Percentiles rank a stretch among this genome's conserved stretches.
These are phyloP conservation scores for Agrilus mali DNA, from an alignment of 2,888 invertebrate species.

Conservation along the genomic window DNA sequence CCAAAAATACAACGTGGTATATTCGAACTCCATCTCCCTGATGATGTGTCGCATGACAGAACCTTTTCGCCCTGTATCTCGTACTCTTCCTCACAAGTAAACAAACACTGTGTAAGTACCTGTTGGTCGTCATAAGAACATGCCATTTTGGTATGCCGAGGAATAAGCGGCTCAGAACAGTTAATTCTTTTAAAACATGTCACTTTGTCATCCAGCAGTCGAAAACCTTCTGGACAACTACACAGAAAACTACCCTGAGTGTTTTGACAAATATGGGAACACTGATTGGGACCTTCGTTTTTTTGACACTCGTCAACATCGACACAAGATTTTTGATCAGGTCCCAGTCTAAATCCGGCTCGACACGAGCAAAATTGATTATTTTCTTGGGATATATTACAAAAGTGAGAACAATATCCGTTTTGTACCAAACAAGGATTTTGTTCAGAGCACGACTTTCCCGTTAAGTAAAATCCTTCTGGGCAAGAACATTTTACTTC, in stretches of 20 bases:
- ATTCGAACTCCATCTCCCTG: slow-evolving; percentile 38
- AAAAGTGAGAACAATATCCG: slow-evolving; percentile 37
- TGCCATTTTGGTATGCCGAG: slow-evolving; percentile 30
- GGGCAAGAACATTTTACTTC: slow-evolving; percentile 15
- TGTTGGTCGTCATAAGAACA: slow-evolving; percentile 23
- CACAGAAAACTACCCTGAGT: slow-evolving; percentile 39
- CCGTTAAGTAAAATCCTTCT: slow-evolving; percentile 4
- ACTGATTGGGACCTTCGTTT: slow-evolving; percentile 40
- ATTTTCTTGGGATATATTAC: slow-evolving; percentile 24
- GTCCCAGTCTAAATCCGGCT: slow-evolving; percentile 33
- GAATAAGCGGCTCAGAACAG: slow-evolving; percentile 18
- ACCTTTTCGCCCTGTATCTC: slow-evolving; percentile 39
- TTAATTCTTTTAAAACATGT: slow-evolving; percentile 23
- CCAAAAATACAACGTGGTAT: slow-evolving; percentile 38
- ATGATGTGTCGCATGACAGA: slow-evolving; percentile 36
- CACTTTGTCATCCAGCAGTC: slow-evolving; percentile 23
- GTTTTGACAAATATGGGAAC: slow-evolving; percentile 48
- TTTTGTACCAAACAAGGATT: slow-evolving; percentile 31
- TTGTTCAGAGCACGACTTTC: slow-evolving; percentile 28
- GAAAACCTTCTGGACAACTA: slow-evolving; percentile 35
- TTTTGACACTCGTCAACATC: slow-evolving; percentile 45
- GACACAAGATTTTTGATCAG: slow-evolving; percentile 33
- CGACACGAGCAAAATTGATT: slow-evolving; percentile 41
- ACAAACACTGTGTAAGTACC: slow-evolving; percentile 40
- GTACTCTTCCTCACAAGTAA: slow-evolving; percentile 41